Evolutionary conservation across 2,113 vertebrate genomes (phyloP), one percentile per base, ranked within the genome.

Genomic region (Semicossyphus pulcher): DNA sequence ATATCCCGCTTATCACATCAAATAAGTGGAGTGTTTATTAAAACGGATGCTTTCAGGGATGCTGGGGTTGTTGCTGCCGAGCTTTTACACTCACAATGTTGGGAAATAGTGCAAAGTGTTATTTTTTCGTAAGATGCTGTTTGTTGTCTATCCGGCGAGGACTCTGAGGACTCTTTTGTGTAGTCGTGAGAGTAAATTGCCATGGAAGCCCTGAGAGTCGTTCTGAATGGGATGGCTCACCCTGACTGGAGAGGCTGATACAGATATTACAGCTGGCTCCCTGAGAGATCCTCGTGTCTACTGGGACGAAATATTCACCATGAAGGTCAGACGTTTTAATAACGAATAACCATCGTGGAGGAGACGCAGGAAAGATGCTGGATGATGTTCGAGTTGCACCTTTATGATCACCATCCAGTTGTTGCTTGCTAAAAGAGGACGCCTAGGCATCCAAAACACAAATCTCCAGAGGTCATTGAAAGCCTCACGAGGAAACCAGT

Each of bases 121-220:
- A 12, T 76, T 68, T 80, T 59, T 36, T 53, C 61, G 7, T 75
- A 71, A 79, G 65, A 80, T 64, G 59, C 68, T 68, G 49, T 73
- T 71, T 29, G 70, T 86, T 81, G 83, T 89, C 82, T 62, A 84
- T 89, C 81, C 76, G 32, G 41, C 36, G 34, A 85, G 72, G 86
- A 86, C 84, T 70, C 71, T 62, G 63, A 78, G 74, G 85, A 89
- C 82, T 77, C 76, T 84, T 91, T 88, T 90, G 86, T 91, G 86
- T 72, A 63, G 80, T 78, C 12, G 63, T 80, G 74, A 86, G 83
- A 86, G 78, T 73, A 87, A 91, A 89, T 90, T 86, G 82, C 78
- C 69, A 72, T 76, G 73, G 85, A 85, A 84, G 69, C 85, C 79
- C 69, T 69, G 81, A 86, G 91, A 86, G 76, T 72, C 23, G 5